phyloP scores from a whole-genome alignment of 2,797 vertebrate species.

The Pipistrellus nathusii region DNA sequence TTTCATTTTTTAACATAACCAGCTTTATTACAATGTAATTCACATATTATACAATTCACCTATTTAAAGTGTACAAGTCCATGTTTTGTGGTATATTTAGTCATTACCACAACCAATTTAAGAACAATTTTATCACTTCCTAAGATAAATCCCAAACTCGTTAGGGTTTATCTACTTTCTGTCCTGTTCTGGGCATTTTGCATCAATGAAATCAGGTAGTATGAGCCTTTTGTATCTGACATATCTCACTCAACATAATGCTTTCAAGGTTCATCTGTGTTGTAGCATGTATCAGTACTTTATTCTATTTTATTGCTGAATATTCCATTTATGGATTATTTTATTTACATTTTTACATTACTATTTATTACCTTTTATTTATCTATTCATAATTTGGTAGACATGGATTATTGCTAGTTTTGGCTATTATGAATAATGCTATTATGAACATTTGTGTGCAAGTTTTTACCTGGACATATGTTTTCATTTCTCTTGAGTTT shows the following conservation, averaged over 20 bases:
- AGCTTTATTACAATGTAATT: neutral
- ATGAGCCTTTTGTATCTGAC: neutral
- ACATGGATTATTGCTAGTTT: accelerated
- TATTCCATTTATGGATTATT: neutral
- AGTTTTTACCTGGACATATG: neutral
- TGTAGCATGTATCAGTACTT: neutral
- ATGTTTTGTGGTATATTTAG: neutral
- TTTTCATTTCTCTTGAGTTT: neutral
- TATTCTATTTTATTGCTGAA: neutral
- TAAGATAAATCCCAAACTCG: neutral
- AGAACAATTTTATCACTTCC: neutral
- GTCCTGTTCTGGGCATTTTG: neutral
- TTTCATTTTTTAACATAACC: neutral
- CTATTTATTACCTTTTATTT: neutral
- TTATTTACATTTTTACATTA: neutral
- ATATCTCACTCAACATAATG: neutral
- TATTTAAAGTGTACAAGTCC: neutral
- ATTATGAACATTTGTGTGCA: neutral
- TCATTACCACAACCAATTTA: neutral
- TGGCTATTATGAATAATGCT: neutral
- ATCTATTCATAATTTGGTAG: neutral
- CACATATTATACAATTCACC: neutral
- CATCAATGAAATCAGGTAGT: neutral
- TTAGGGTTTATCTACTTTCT: neutral
- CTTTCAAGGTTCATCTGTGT: neutral